A percentile compares a stretch with the other conserved stretches of the same genome.
Evolutionary conservation across 2,888 invertebrate genomes (phyloP).

Genomic region (Chymomyza caudatula): DNA sequence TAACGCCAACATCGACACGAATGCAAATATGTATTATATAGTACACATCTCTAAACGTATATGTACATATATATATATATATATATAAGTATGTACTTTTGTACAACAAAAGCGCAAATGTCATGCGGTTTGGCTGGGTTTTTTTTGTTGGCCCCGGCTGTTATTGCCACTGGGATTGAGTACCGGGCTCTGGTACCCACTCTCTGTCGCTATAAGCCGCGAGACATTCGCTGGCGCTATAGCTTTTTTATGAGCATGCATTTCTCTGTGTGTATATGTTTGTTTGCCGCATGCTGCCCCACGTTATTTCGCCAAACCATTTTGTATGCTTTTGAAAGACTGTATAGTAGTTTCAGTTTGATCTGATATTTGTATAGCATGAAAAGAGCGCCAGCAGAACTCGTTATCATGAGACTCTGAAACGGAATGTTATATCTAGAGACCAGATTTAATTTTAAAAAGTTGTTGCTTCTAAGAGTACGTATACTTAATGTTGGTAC

Average conservation of each 20-base stretch:
- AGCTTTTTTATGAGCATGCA: slow-evolving; percentile 1
- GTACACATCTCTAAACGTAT: neutral
- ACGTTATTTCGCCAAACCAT: neutral
- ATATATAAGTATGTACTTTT: neutral
- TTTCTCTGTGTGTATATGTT: neutral
- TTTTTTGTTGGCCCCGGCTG: neutral
- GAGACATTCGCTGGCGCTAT: neutral
- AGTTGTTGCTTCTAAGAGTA: no score
- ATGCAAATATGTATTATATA: slow-evolving; percentile 31
- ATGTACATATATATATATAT: neutral
- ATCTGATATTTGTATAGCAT: neutral
- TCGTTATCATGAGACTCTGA: no score
- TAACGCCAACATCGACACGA: slow-evolving; percentile 33
- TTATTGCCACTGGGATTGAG: neutral
- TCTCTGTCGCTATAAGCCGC: neutral
- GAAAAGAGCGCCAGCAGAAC: neutral
- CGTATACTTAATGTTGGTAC: no score
- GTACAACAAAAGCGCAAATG: slow-evolving; percentile 46
- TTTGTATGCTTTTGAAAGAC: neutral
- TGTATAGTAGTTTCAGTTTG: neutral
- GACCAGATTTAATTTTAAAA: no score
- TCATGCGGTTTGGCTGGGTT: slow-evolving; percentile 22
- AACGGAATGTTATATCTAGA: no score
- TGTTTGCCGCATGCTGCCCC: neutral
- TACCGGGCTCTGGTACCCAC: neutral